Evolutionary conservation across 2,888 invertebrate genomes (phyloP), one percentile per base, ranked within the genome.

Genomic region (Apamea sordens): DNA sequence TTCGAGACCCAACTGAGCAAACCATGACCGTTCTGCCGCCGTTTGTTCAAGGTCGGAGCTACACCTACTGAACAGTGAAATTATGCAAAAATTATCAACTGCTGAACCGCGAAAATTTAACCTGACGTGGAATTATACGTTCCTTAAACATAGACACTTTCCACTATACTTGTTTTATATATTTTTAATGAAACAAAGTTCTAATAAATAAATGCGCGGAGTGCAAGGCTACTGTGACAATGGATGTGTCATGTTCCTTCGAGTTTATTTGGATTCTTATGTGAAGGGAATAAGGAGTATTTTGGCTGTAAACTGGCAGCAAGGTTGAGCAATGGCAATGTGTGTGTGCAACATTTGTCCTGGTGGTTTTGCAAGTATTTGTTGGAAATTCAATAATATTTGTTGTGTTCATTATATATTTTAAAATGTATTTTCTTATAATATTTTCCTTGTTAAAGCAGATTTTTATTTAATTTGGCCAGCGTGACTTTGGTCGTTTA

Each of bases 1-100:
- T 90, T 91, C 92, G 88, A 92, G 91, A 90, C 88, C 89, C 94
- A 91, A 95, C 95, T 89, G 91, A 94, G 92, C 90, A 91, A 93
- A 93, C 91, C 91, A 90, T 91, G 91, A 89, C 90, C 86, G 82
- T 82, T 88, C 90, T 86, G 81, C 86, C 86, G 80, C 85, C 84
- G 89, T 86, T 85, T 79, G 86, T 53, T 83, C 91, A 92, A 92
- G 91, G 90, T 87, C 91, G 83, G 41, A 76, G 87, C 84, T 89
- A 92, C 90, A 88, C 90, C 89, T 91, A 92, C 84, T 85, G 80
- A 88, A 86, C 88, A 89, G 86, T 87, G 89, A 92, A 92, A 93
- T 94, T 94, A 94, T 93, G 92, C 93, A 91, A 91, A 90, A 92
- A 88, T 86, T 90, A 91, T 85, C 88, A 90, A 87, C 89, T 91